Evolutionary conservation across 2,797 vertebrate species (phyloP).

Genomic region (Argya squamiceps): DNA sequence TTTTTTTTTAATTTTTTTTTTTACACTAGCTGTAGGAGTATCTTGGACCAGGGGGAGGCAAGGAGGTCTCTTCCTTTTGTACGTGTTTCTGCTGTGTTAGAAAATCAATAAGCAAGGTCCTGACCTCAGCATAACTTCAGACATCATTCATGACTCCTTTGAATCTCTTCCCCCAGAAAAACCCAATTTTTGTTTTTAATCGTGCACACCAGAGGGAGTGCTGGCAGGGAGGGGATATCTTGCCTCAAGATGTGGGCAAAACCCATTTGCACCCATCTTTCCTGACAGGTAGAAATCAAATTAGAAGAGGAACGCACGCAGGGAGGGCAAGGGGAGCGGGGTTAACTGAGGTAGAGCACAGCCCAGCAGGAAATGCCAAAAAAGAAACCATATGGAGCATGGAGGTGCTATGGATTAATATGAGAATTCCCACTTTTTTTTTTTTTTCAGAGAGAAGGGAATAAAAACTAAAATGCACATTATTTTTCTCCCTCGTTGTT

Average conservation of each 20-base stretch:
- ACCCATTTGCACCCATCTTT: conserved; percentile 6
- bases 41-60: not conserved
- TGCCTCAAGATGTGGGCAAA: conserved; percentile 29
- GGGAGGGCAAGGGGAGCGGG: not conserved
- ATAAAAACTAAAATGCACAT: not conserved
- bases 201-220: not conserved
- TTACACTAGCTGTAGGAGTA: not conserved
- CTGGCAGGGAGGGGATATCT: not conserved
- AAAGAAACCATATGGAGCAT: conserved; percentile 46
- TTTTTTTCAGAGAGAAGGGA: not conserved
- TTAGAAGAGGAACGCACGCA: conserved; percentile 26
- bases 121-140: conserved; percentile 70
- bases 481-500: not conserved
- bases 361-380: conserved; percentile 38
- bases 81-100: conserved; percentile 42
- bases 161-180: not conserved
- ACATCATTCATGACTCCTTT: conserved; percentile 56
- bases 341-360: conserved; percentile 68
- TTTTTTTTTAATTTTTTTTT: not conserved
- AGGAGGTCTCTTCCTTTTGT: conserved; percentile 61
- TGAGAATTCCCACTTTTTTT: not conserved
- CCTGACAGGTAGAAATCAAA: conserved; percentile 70
- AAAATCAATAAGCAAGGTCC: conserved; percentile 72
- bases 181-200: not conserved
- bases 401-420: conserved; percentile 49